These are phyloP conservation scores for Colletes collaris DNA, from an alignment of 2,888 invertebrate genomes.

Conservation along the genomic window DNA sequence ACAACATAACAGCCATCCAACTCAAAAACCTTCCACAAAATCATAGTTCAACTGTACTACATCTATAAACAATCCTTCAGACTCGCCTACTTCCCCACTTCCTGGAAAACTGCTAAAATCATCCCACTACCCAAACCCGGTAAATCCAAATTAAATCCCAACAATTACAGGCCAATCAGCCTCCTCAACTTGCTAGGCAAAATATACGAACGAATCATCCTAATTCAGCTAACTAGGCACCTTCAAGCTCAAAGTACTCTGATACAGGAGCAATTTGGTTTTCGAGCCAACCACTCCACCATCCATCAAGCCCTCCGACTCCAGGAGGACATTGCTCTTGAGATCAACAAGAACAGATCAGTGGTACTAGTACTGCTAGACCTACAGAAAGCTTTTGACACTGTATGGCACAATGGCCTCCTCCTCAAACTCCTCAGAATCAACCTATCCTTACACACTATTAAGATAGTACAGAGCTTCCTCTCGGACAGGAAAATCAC, in stretches of 20 bases:
- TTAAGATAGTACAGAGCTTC: no score
- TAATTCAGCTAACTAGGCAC: background rate
- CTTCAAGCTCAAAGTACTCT: background rate
- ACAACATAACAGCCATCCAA: no score
- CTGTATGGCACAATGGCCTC: no score
- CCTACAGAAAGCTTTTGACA: background rate
- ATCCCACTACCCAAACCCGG: background rate
- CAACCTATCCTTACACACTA: no score
- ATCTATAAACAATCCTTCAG: background rate
- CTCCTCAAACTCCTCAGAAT: no score
- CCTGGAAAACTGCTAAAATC: background rate
- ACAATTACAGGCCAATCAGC: no score
- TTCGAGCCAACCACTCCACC: background rate
- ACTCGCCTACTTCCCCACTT: no score
- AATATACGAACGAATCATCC: no score
- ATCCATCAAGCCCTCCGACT: background rate
- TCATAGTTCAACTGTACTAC: background rate
- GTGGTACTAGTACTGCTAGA: background rate
- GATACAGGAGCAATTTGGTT: background rate
- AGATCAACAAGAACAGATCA: background rate
- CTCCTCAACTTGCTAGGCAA: no score
- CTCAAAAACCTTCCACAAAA: background rate
- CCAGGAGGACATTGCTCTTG: no score
- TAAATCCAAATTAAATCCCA: background rate
- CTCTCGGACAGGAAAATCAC: no score